Evolutionary conservation across 2,888 invertebrate genomes (phyloP), one percentile per base, ranked within the genome.

Genomic region (Agapostemon virescens): DNA sequence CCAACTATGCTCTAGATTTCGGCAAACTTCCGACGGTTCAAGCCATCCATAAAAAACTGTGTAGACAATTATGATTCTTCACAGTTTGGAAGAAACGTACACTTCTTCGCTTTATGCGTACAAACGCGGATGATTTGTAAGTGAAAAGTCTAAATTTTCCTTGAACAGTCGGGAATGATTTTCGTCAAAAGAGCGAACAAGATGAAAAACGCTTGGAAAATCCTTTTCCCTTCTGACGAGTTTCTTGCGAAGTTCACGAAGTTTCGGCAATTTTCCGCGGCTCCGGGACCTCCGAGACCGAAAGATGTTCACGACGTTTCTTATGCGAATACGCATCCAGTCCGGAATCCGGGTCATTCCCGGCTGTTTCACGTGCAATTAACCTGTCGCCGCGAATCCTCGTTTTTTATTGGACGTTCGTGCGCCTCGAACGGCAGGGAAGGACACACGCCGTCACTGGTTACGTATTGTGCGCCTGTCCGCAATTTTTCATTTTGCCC

Each of bases 401-500:
- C 52, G 55, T 36, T 77, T 72, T 78, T 55, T n/a, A 42, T 23
- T 20, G 49, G 26, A n/a, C 42, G n/a, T 11, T 17, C 15, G 30
- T 30, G 58, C 30, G 52, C 58, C 6, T 49, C 52, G 69, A 74
- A 61, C 66, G 68, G 20, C 61, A 42, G 23, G 52, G 11, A 66
- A 45, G 45, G 55, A 26, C 45, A 55, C 49, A 26, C 73, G n/a
- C 40, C 52, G 63, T 40, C 40, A 42, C 40, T 36, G 58, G 33
- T 74, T 76, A 72, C 77, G 67, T 70, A 73, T 70, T 67, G 61
- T 49, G 55, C 15, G 33, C 36, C 20, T 7, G 66, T 40, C 63
- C 11, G 67, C 71, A 64, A 74, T 80, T 78, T 77, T 82, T 84
- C 77, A 79, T 77, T 77, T 77, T 38, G 55, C 67, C 68, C 63